phyloP scores from a whole-genome alignment of 2,888 invertebrate species.

The Nomada fabriciana region DNA sequence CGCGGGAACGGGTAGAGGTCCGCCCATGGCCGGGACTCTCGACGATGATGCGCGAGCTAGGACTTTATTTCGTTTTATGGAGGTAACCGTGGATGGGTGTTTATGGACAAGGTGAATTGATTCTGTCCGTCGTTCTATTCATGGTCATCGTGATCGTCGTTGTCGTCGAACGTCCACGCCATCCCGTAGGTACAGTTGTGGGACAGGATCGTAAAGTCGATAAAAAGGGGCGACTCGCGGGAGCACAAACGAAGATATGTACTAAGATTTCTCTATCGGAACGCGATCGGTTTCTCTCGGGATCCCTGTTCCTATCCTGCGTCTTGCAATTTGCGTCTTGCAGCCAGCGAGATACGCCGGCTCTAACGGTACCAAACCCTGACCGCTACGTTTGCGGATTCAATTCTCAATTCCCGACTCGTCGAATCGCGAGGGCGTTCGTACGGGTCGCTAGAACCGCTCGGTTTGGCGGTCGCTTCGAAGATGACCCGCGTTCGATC shows the following conservation, averaged over 20 bases:
- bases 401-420: constrained; percentile 19
- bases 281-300: neutral
- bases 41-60: constrained; percentile 51
- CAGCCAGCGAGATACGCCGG: neutral
- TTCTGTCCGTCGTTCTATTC: constrained; percentile 44
- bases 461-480: too few species aligned
- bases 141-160: neutral
- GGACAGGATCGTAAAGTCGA: constrained; percentile 69
- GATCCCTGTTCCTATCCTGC: constrained; percentile 12
- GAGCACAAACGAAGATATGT: constrained; percentile 59
- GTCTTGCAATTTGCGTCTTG: constrained; percentile 16
- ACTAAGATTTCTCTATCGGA: neutral
- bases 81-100: constrained; percentile 68
- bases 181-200: constrained; percentile 61
- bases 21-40: constrained; percentile 69
- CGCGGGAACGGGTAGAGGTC: constrained; percentile 77
- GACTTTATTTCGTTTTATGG: constrained; percentile 77
- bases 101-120: constrained; percentile 70
- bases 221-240: constrained; percentile 65
- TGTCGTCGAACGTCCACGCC: constrained; percentile 42
- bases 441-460: neutral
- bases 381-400: constrained; percentile 30
- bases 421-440: neutral
- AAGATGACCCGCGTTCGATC: too few species aligned
- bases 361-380: constrained; percentile 4